Conservation (phyloP, 2,113 vertebrate genomes). For the Delphinapterus leucas region DNA sequence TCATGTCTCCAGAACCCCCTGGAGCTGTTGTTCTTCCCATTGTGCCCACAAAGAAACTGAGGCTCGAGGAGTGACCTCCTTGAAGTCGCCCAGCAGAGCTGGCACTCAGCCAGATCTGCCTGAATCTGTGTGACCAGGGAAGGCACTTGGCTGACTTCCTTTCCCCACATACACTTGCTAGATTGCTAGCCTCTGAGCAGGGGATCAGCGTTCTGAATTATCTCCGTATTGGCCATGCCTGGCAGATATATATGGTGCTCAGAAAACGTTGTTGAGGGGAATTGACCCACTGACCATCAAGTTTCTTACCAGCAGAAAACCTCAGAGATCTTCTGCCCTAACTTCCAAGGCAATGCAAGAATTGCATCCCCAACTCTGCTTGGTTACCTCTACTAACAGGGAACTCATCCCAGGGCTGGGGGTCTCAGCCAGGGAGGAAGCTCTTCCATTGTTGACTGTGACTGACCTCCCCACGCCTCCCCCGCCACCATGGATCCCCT, state of each 20-base stretch:
- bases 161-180: neutral
- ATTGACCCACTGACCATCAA: neutral
- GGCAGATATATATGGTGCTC: neutral
- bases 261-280: neutral
- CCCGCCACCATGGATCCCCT: neutral
- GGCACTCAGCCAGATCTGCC: neutral
- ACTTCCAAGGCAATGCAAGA: neutral
- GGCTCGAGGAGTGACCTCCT: neutral
- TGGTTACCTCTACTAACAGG: neutral
- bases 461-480: neutral
- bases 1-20: neutral
- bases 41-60: neutral
- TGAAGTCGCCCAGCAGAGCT: neutral
- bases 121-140: neutral
- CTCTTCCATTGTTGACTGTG: neutral
- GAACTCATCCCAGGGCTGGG: neutral
- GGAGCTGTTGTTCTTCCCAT: neutral
- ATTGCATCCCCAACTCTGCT: neutral
- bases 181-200: neutral
- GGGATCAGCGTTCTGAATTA: neutral
- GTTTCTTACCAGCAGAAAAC: neutral
- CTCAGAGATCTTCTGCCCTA: neutral
- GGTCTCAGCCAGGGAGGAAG: neutral
- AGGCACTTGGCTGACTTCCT: neutral
- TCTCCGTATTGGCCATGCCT: neutral